Base-by-base conservation (phyloP, 2,797 vertebrate genomes). In the Myoxocephalus aenaeus region DNA sequence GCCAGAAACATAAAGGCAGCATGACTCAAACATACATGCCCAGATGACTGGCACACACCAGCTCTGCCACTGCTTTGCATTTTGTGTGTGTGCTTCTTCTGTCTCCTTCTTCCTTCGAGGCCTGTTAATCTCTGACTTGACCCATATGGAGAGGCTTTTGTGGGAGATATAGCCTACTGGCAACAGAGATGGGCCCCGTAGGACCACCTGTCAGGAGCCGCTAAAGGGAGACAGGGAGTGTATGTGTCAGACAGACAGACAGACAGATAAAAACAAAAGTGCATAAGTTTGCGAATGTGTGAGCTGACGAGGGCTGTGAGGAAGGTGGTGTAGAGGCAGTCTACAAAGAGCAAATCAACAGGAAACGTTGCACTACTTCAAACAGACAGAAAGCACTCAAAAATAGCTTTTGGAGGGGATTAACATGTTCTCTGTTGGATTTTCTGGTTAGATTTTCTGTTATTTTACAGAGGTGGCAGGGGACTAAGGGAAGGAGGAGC, bases 151-250 rank as follows among this genome's bases (percentile, higher is more conserved):
- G 77, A 84, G 79, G 90, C 79, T 86, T 86, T 91, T 90, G 87
- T 79, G 79, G 84, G 86, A 89, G 92, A 90, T 87, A 81, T 87
- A 89, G 81, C 79, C 80, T 50, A 69, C 77, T 89, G 89, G 88
- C 82, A 81, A 80, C 82, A 71, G 84, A 82, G 82, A 92, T 85
- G 70, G 80, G 81, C 84, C 92, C 91, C 86, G 4, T 73, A 89
- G 90, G 93, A 90, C 76, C 82, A 70, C 80, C 90, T 92, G 90
- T 92, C 92, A 92, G 90, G 80, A 86, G 69, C 65, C 73, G 80
- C 85, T 84, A 78, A 73, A 90, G 81, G 62, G 79, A 77, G 69
- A 82, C 68, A 65, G 65, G 62, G 73, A 48, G 69, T 75, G 38
- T 65, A 46, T 54, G 34, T 22, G 58, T 40, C 34, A 14, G 64